A percentile compares a stretch with the other conserved stretches of the same genome.
Conservation (phyloP, 2,797 vertebrate genomes). For the Glossophaga mutica region DNA sequence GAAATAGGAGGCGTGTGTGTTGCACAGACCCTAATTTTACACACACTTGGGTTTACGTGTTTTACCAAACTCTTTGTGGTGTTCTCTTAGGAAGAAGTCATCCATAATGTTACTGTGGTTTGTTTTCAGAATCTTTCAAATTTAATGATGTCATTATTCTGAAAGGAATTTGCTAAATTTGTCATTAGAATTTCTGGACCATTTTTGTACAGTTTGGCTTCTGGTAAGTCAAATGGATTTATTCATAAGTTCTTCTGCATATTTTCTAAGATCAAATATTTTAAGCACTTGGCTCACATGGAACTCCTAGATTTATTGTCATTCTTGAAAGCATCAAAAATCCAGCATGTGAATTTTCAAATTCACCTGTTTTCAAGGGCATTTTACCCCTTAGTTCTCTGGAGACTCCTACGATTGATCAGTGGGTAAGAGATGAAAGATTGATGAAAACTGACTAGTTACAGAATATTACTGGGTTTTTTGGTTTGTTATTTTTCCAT, state of each 20-base stretch:
- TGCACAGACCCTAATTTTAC: conserved; percentile 96
- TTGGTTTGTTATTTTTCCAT: conserved; percentile 91
- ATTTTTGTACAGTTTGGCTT: conserved; percentile 96
- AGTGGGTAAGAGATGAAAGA: conserved; percentile 92
- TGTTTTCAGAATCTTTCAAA: conserved; percentile 97
- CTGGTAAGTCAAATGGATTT: conserved; percentile 95
- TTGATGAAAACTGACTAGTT: conserved; percentile 95
- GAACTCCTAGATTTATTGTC: conserved; percentile 95
- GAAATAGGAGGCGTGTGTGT: conserved; percentile 97
- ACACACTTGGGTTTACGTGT: conserved; percentile 97
- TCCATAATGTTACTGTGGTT: conserved; percentile 98
- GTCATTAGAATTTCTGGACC: conserved; percentile 96
- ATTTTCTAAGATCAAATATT: conserved; percentile 95
- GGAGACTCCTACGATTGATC: conserved; percentile 91
- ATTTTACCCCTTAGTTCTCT: conserved; percentile 95
- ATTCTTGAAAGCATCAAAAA: conserved; percentile 96
- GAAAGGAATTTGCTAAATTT: conserved; percentile 97
- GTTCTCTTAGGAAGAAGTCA: conserved; percentile 94
- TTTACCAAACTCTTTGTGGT: conserved; percentile 94
- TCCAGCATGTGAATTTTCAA: conserved; percentile 96
- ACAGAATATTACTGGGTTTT: conserved; percentile 92
- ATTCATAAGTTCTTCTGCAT: conserved; percentile 99
- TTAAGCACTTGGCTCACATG: conserved; percentile 93
- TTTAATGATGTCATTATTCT: conserved; percentile 97
- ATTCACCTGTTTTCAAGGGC: conserved; percentile 94